Base-by-base conservation (phyloP, 2,888 invertebrate genomes). In the Prosapia bicincta region DNA sequence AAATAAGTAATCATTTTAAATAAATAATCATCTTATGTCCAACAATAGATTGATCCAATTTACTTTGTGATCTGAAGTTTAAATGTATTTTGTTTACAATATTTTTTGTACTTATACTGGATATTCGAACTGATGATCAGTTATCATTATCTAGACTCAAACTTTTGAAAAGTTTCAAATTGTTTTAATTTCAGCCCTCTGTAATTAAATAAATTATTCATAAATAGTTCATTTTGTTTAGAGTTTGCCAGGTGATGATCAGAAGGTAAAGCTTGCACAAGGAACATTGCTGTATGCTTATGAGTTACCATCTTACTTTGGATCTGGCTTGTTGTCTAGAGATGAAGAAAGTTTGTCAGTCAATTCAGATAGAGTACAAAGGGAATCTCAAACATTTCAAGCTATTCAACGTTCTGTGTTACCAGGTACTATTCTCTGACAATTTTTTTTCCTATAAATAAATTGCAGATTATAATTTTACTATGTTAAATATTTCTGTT, bases 261-360 rank as follows among this genome's bases (percentile, higher is more conserved):
- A 85, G 78, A 81, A 80, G 77, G 74, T 87, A 15, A 84, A 85
- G 38, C 5, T 66, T 83, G 71, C 81, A 83, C 13, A 71, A 43
- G 83, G 84, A 54, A 83, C 85, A 68, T 81, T 83, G 26, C 85
- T 94, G 78, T 90, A 88, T 83, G 91, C 90, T 10, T 93, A 92
- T 86, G 92, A 95, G 85, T 83, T 93, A 80, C 91, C 91, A 71
- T 74, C 78, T 66, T 80, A 79, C 71, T 78, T 68, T 23, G 76
- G 79, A 5, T 77, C 79, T 43, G 80, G 80, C 69, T 78, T 72
- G 15, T 76, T 80, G 6, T 78, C 79, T 38, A 80, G 80, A 7
- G 82, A 82, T 71, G 83, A 83, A 75, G 81, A 83, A 75, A 79
- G 81, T 23, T 73, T 80, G 25, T 80, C 81, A 15, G 79, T 81